A percentile compares a stretch with the other conserved stretches of the same genome.
phyloP scores from a whole-genome alignment of 2,888 invertebrate species.

The Coronaproctus castanopsis region DNA sequence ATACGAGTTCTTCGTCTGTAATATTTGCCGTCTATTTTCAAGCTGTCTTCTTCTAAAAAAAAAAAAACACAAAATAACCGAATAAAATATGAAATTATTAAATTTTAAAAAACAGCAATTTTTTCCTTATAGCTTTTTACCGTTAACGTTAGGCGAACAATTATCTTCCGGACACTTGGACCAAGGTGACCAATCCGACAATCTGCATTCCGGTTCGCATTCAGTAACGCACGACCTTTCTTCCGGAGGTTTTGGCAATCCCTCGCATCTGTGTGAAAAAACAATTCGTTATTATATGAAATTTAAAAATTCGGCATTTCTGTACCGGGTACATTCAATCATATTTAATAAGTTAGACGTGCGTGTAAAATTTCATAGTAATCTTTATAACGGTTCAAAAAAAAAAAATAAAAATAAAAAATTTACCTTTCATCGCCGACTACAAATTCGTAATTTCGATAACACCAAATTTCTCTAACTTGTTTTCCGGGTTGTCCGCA shows the following conservation, averaged over 20 bases:
- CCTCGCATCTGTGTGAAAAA: slow-evolving; percentile 29
- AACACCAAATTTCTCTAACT: slow-evolving; percentile 34
- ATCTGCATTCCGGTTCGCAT: slow-evolving; percentile 39
- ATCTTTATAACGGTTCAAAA: too few species aligned
- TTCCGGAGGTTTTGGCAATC: slow-evolving; percentile 32
- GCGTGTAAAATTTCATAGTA: too few species aligned
- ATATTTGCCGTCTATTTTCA: slow-evolving; percentile 5
- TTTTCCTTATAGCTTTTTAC: background rate
- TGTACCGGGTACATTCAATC: too few species aligned
- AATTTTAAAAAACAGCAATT: background rate
- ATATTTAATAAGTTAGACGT: too few species aligned
- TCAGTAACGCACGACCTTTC: slow-evolving; percentile 33
- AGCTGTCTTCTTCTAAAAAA: slow-evolving; percentile 6
- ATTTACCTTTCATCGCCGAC: too few species aligned
- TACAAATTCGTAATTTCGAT: slow-evolving; percentile 35
- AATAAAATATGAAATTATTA: background rate
- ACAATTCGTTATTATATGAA: background rate
- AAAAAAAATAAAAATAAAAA: too few species aligned
- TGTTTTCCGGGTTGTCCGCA: slow-evolving; percentile 26
- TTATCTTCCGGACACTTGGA: slow-evolving; percentile 15
- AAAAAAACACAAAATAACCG: too few species aligned
- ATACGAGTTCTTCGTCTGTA: slow-evolving; percentile 28
- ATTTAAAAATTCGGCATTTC: background rate
- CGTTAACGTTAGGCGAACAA: slow-evolving; percentile 2
- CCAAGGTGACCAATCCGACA: slow-evolving; percentile 42